Percentiles rank a stretch among this genome's conserved stretches.
Evolutionary conservation across 2,797 vertebrate genomes (phyloP).

Genomic region (Pangasius larnaudii): DNA sequence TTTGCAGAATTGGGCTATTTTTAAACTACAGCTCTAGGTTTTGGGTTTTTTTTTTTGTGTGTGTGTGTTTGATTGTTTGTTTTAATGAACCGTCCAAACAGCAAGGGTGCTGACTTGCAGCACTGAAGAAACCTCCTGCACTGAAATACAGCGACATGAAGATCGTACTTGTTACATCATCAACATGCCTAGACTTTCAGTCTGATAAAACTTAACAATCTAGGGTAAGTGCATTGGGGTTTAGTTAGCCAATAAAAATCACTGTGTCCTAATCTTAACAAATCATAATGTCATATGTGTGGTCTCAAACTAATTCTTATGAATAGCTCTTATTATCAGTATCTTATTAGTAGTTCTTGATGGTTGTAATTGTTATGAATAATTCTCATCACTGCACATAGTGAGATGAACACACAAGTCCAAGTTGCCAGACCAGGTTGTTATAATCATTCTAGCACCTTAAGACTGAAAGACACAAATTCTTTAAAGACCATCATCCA

Average conservation of each 20-base stretch:
- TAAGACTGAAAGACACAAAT: slow-evolving; percentile 29
- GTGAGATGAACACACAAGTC: not conserved
- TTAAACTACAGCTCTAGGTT: not conserved
- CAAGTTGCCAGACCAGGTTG: not conserved
- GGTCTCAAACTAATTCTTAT: not conserved
- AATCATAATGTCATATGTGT: not conserved
- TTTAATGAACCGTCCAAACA: not conserved
- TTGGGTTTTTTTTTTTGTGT: too few relatives aligned
- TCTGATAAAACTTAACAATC: not conserved
- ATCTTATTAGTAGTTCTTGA: not conserved
- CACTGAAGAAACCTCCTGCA: not conserved
- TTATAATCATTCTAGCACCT: not conserved
- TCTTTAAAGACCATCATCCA: slow-evolving; percentile 20
- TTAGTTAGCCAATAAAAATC: not conserved
- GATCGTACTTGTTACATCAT: not conserved
- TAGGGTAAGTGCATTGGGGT: not conserved
- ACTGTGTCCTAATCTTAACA: not conserved
- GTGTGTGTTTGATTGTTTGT: not conserved
- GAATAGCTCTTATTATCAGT: not conserved
- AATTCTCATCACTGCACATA: not conserved
- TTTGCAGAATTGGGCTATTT: not conserved
- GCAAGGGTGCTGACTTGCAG: not conserved
- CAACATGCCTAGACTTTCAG: not conserved
- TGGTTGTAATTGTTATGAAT: not conserved
- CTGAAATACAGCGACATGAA: not conserved